These are phyloP conservation scores for Hypocryptadius cinnamomeus DNA, from an alignment of 2,113 vertebrate species.

Conservation along the genomic window DNA sequence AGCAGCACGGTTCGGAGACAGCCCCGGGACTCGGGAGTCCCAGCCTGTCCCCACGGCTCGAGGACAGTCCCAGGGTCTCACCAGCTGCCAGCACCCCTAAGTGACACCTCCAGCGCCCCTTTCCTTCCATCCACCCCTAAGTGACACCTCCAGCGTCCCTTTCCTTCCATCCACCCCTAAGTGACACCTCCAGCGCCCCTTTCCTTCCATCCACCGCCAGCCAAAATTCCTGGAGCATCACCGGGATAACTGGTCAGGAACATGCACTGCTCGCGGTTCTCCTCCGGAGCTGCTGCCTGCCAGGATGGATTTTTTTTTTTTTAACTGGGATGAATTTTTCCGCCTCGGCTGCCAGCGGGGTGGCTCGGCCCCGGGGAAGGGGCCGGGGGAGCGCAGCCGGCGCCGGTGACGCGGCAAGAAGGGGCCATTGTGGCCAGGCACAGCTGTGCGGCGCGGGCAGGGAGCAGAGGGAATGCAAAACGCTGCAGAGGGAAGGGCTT, in stretches of 20 bases:
- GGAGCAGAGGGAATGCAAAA: not conserved
- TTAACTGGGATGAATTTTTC: not conserved
- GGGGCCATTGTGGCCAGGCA: constrained; percentile 29
- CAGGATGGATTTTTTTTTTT: not conserved
- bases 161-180: too few species aligned
- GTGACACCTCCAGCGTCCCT: not conserved
- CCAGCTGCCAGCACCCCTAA: not conserved
- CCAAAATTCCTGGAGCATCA: not conserved
- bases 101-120: fast-evolving
- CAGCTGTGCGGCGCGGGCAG: not conserved
- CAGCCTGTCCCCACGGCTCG: not conserved
- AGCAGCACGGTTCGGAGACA: not conserved
- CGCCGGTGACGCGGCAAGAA: not conserved
- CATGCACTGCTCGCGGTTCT: not conserved
- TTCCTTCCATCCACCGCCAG: not conserved
- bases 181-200: not conserved
- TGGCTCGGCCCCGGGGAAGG: not conserved
- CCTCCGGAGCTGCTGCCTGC: not conserved
- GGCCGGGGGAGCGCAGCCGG: not conserved
- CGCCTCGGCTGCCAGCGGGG: not conserved
- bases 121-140: not conserved
- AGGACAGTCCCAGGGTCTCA: not conserved
- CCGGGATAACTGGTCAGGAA: not conserved
- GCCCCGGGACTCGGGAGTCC: fast-evolving
- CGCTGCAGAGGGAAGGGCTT: not conserved